Conservation (phyloP, 2,797 vertebrate genomes). For the Melopsittacus undulatus region DNA sequence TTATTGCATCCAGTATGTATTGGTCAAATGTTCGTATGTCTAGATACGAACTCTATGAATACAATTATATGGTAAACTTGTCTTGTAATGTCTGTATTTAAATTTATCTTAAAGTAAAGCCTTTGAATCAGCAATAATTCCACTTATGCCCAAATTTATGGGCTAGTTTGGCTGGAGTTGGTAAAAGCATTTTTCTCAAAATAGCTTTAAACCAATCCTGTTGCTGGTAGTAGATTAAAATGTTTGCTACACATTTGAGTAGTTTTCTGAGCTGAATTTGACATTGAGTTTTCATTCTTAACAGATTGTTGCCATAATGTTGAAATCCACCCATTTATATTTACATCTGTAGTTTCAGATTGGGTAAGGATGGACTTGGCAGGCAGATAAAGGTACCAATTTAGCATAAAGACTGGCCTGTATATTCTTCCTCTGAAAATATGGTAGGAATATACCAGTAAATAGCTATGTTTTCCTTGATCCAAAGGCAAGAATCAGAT, state of each 20-base stretch:
- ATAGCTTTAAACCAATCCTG: not conserved
- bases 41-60: not conserved
- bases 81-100: not conserved
- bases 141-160: not conserved
- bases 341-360: not conserved
- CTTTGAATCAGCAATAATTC: not conserved
- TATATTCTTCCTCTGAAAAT: not conserved
- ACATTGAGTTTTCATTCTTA: not conserved
- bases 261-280: not conserved
- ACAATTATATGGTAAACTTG: not conserved
- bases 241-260: not conserved
- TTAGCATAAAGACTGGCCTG: not conserved
- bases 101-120: not conserved
- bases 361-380: not conserved
- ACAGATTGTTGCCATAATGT: not conserved
- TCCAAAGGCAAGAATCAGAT: not conserved
- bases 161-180: not conserved
- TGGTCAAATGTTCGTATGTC: not conserved
- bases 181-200: not conserved
- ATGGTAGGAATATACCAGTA: not conserved
- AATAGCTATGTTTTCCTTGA: not conserved
- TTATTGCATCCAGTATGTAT: not conserved
- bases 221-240: not conserved
- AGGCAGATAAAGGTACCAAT: not conserved
- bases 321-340: not conserved